Evolutionary conservation across 2,797 vertebrate genomes (phyloP).

Genomic region (Lepus townsendii): DNA sequence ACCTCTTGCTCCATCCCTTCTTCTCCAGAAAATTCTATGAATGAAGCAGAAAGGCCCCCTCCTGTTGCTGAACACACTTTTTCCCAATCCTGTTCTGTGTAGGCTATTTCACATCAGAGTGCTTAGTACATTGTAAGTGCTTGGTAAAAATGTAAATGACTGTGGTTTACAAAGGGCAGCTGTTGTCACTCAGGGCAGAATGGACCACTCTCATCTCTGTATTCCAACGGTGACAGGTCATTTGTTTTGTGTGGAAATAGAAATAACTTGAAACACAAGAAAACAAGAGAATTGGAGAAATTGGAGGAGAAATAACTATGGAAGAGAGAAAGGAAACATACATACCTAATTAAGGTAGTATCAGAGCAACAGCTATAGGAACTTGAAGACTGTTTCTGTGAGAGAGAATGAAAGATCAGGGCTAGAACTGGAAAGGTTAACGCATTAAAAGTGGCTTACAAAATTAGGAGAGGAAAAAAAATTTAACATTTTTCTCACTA

Average conservation of each 20-base stretch:
- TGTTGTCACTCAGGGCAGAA: slow-evolving; percentile 1
- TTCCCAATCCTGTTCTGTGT: neutral
- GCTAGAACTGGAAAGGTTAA: neutral
- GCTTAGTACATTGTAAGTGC: neutral
- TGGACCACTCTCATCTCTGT: neutral
- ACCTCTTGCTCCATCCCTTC: neutral
- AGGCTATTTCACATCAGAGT: neutral
- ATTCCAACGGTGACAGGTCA: neutral
- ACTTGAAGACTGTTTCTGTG: neutral
- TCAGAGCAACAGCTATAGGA: neutral
- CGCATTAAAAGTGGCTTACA: neutral
- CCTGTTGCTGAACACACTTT: neutral
- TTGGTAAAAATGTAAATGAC: slow-evolving; percentile 17
- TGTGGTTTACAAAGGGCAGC: neutral
- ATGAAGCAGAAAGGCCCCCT: neutral
- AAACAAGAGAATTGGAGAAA: neutral
- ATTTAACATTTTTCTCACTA: slow-evolving; percentile 18
- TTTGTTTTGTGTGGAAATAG: neutral
- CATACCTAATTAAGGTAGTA: neutral
- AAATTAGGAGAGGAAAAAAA: neutral
- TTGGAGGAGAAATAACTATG: slow-evolving; percentile 8
- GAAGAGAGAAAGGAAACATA: neutral
- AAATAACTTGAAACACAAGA: neutral
- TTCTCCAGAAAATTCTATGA: neutral
- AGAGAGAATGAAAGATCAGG: neutral